Conservation (phyloP, 2,888 invertebrate genomes). For the Nephrocerus scutellatus region DNA sequence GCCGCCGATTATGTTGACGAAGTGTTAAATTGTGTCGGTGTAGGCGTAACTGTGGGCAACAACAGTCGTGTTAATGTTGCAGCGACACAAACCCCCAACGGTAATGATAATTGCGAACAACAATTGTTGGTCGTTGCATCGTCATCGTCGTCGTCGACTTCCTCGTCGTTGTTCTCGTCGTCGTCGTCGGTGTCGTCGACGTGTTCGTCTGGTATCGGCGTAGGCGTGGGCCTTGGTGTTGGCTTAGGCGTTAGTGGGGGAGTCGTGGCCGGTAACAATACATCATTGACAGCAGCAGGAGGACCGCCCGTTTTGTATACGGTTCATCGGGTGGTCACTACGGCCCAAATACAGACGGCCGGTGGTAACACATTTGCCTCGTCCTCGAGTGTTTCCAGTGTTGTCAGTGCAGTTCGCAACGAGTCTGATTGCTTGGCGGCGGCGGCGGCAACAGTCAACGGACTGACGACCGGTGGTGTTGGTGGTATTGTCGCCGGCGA, state of each 20-base stretch:
- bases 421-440: slow-evolving; percentile 33
- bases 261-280: slow-evolving; percentile 24
- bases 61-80: slow-evolving; percentile 33
- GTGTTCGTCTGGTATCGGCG: no score
- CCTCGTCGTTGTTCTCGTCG: no score
- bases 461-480: slow-evolving; percentile 19
- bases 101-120: slow-evolving; percentile 26
- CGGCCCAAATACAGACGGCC: slow-evolving; percentile 46
- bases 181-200: no score
- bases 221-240: slow-evolving; percentile 1
- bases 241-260: slow-evolving; percentile 18
- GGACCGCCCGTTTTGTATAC: slow-evolving; percentile 45
- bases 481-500: slow-evolving; percentile 19
- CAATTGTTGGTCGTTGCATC: slow-evolving; percentile 22
- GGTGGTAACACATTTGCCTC: slow-evolving; percentile 43
- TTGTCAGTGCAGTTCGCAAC: slow-evolving; percentile 42
- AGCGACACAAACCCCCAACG: slow-evolving; percentile 40
- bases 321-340: slow-evolving; percentile 47
- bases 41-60: slow-evolving; percentile 28
- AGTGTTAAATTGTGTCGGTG: slow-evolving; percentile 30
- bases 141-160: no score
- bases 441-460: slow-evolving; percentile 27
- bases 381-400: slow-evolving; percentile 46
- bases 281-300: slow-evolving; percentile 24
- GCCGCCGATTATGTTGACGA: slow-evolving; percentile 33